Evolutionary conservation across 2,888 invertebrate species (phyloP).

Genomic region (Latheticus oryzae): DNA sequence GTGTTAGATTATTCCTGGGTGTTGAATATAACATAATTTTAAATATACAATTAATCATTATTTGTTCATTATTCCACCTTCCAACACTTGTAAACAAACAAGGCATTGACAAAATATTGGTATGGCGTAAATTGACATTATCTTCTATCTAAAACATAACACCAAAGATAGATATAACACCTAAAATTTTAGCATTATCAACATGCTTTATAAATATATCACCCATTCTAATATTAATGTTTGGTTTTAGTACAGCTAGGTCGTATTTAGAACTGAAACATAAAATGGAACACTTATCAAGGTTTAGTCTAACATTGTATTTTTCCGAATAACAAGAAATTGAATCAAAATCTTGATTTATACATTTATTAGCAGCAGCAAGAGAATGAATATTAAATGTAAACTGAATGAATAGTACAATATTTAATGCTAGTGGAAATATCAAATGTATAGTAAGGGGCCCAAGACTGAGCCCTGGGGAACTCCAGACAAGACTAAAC

Average conservation of each 20-base stretch:
- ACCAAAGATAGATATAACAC: too few species aligned
- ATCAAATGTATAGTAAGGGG: conserved; percentile 3
- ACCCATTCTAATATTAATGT: neutral
- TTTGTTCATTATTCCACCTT: too few species aligned
- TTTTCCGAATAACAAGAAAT: conserved; percentile 1
- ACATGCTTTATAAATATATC: conserved; percentile 6
- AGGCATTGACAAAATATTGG: too few species aligned
- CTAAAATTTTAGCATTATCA: conserved; percentile 8
- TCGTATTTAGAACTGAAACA: conserved; percentile 6
- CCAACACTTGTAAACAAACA: too few species aligned
- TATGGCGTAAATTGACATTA: too few species aligned
- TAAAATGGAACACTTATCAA: conserved; percentile 7
- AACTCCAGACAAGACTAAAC: conserved; percentile 1
- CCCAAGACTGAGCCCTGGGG: conserved; percentile 7
- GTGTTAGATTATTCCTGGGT: too few species aligned
- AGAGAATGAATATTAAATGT: conserved; percentile 3
- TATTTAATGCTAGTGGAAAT: neutral
- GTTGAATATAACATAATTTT: too few species aligned
- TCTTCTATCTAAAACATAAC: too few species aligned
- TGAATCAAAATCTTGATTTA: conserved; percentile 5
- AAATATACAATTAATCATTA: too few species aligned
- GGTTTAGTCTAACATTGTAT: conserved; percentile 2
- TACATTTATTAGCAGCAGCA: neutral
- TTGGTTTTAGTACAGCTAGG: neutral
- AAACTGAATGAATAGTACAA: neutral